Evolutionary conservation across 2,888 invertebrate genomes (phyloP), one percentile per base, ranked within the genome.

Genomic region (Spicauda simplicius): DNA sequence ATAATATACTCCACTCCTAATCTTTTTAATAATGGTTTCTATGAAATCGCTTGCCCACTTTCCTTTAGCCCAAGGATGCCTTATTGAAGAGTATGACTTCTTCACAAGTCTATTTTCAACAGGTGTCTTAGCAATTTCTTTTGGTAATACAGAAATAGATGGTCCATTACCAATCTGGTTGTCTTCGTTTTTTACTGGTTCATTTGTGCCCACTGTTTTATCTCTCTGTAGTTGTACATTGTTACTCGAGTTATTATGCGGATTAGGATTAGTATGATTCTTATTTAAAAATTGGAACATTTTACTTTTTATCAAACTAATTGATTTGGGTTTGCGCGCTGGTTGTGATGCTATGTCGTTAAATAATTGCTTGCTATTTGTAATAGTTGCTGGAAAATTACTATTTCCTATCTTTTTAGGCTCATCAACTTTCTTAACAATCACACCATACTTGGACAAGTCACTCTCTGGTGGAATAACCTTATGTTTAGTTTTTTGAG

Each of bases 31-130:
- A 16, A 92, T 83, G 68, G 82, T 89, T n/a, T 92, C 92, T 61
- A 91, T 85, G 59, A 89, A 86, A 58, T 90, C 88, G 73, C 83
- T 90, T 0, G 86, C 83, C 84, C 86, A 81, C 73, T 83, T 90
- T 11, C 80, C 79, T 77, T 85, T 90, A 12, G 83, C 74, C 84
- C 86, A 84, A 14, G 81, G 78, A 65, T 79, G 68, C 56, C 52
- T 56, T 16, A 61, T n/a, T 11, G 67, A 50, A 14, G 48, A 60
- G 48, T 56, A 56, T 0, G 37, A 16, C 30, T 67, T 67, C 2
- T 37, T 56, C 18, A 52, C 16, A 55, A 67, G 16, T 25, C 54
- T 25, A 16, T 11, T 55, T 45, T 69, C 69, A 30, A 60, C 18
- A 63, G 74, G 55, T 53, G 25, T 53, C 6, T 59, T 30, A 0